Evolutionary conservation across 2,888 invertebrate species (phyloP).

Genomic region (Idaea dimidiata): DNA sequence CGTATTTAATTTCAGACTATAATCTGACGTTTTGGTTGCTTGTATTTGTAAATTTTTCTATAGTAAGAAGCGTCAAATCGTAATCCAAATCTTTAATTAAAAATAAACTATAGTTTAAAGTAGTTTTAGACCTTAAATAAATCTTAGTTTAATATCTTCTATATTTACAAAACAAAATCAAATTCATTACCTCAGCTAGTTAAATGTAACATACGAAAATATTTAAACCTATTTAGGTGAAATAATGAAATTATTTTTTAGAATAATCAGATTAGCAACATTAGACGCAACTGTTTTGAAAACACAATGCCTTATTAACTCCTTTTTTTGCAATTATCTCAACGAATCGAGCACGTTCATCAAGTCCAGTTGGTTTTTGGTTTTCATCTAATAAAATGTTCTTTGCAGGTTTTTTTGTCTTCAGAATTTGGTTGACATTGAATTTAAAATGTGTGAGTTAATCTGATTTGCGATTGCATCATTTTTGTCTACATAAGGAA

Average conservation of each 20-base stretch:
- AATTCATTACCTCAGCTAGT: no score
- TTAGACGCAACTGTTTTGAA: slow-evolving; percentile 1
- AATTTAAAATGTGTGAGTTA: slow-evolving; percentile 45
- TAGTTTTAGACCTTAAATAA: no score
- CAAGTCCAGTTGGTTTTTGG: slow-evolving; percentile 14
- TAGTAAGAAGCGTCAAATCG: no score
- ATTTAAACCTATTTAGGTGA: not conserved
- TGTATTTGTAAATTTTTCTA: no score
- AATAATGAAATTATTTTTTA: not conserved
- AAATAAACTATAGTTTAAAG: no score
- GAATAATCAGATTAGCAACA: not conserved
- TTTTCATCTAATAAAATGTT: slow-evolving; percentile 18
- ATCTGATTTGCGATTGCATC: slow-evolving; percentile 59
- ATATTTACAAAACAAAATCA: no score
- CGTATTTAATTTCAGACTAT: no score
- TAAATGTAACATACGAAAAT: slow-evolving; percentile 4
- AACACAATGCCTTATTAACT: slow-evolving; percentile 15
- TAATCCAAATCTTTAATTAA: no score
- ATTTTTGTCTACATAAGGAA: slow-evolving; percentile 26
- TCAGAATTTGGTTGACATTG: slow-evolving; percentile 41
- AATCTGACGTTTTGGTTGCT: no score
- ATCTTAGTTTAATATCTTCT: no score
- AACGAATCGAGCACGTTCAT: slow-evolving; percentile 14
- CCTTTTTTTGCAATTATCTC: slow-evolving; percentile 16
- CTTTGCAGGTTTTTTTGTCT: slow-evolving; percentile 18